Percentiles rank a stretch among this genome's conserved stretches.
Conservation (phyloP, 2,797 vertebrate species). For the Sebastes miniatus region DNA sequence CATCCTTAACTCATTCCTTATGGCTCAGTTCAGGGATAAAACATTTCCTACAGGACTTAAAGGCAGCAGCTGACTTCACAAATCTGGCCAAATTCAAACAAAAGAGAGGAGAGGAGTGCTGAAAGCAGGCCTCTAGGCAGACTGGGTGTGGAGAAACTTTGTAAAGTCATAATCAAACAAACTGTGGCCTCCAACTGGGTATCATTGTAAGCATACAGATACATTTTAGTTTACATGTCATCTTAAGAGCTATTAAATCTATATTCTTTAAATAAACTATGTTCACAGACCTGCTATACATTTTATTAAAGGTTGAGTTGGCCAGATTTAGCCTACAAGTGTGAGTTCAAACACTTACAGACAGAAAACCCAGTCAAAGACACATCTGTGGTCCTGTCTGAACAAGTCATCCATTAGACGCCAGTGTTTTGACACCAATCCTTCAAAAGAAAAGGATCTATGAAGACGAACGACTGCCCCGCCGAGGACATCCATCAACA, state of each 20-base stretch:
- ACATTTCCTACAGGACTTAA: slow-evolving; percentile 23
- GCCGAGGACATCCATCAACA: slow-evolving; percentile 77
- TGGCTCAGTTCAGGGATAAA: not conserved
- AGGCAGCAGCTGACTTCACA: slow-evolving; percentile 62
- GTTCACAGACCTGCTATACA: not conserved
- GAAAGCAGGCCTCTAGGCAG: not conserved
- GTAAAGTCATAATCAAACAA: not conserved
- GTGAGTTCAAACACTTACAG: slow-evolving; percentile 7
- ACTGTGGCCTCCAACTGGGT: not conserved
- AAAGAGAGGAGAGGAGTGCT: slow-evolving; percentile 14
- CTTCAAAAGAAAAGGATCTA: slow-evolving; percentile 73
- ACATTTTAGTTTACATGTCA: not conserved
- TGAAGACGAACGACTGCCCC: slow-evolving; percentile 70
- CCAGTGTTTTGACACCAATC: slow-evolving; percentile 74
- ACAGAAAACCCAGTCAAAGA: slow-evolving; percentile 43
- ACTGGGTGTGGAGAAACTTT: slow-evolving; percentile 17
- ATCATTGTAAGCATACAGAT: not conserved
- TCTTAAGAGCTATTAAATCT: not conserved
- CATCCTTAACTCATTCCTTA: not conserved
- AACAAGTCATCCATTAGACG: slow-evolving; percentile 74
- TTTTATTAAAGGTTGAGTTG: not conserved
- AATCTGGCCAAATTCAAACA: slow-evolving; percentile 41
- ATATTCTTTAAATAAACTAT: not conserved
- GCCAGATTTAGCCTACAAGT: slow-evolving; percentile 1
- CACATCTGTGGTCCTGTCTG: slow-evolving; percentile 64